Evolutionary conservation across 2,888 invertebrate species (phyloP).

Genomic region (Latrodectus hesperus): DNA sequence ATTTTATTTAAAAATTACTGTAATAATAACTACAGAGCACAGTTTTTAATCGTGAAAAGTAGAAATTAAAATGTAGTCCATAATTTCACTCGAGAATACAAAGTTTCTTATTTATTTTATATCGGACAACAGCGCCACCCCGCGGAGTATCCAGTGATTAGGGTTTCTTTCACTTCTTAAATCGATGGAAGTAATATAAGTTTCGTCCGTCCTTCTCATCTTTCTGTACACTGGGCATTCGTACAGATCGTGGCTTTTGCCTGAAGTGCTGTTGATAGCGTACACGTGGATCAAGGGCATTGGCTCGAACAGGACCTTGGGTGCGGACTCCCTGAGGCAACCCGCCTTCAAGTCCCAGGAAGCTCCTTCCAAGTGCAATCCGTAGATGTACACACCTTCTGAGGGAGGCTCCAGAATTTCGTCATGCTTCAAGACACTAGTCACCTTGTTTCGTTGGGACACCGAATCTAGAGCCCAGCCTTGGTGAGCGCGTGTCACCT

Average conservation of each 20-base stretch:
- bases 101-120: constrained; percentile 82
- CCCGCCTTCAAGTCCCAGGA: constrained; percentile 90
- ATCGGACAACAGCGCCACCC: constrained; percentile 96
- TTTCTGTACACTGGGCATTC: constrained; percentile 98
- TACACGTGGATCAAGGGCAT: constrained; percentile 98
- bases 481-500: constrained; percentile 95
- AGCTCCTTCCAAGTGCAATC: constrained; percentile 94
- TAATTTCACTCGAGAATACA: too few species aligned
- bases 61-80: too few species aligned
- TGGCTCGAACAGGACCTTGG: constrained; percentile 91
- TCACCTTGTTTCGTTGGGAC: constrained; percentile 93
- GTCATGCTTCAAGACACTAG: constrained; percentile 89
- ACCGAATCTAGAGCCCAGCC: constrained; percentile 98
- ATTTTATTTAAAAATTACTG: too few species aligned
- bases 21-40: too few species aligned
- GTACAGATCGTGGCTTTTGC: constrained; percentile 91
- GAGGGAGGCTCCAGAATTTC: constrained; percentile 91
- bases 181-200: constrained; percentile 95
- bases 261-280: constrained; percentile 93
- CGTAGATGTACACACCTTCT: constrained; percentile 83
- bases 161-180: constrained; percentile 81
- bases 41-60: too few species aligned
- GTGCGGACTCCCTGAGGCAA: constrained; percentile 92
- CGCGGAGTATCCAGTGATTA: constrained; percentile 94
- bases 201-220: constrained; percentile 93